These are phyloP conservation scores for Sphinx pinastri DNA, from an alignment of 2,888 invertebrate genomes.

Conservation along the genomic window DNA sequence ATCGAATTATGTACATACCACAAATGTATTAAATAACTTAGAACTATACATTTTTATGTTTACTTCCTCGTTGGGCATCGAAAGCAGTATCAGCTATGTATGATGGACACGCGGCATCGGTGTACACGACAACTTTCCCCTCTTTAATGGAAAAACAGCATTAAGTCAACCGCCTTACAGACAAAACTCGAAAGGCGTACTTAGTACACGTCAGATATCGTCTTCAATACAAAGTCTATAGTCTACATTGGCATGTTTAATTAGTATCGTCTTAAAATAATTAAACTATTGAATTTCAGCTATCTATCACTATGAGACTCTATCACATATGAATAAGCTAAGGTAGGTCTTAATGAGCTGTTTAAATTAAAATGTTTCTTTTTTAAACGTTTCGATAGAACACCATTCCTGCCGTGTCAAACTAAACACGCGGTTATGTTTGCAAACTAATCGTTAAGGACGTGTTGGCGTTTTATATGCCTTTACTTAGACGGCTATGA, in stretches of 20 bases:
- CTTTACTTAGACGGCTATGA: slow-evolving; percentile 13
- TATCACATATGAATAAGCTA: not conserved
- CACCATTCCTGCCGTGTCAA: not conserved
- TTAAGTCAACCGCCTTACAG: slow-evolving; percentile 65
- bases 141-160: slow-evolving; percentile 76
- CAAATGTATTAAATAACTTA: slow-evolving; percentile 22
- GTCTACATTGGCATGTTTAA: slow-evolving; percentile 46
- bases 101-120: slow-evolving; percentile 68
- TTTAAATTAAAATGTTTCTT: no score
- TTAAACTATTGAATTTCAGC: no score
- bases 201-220: slow-evolving; percentile 52
- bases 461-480: slow-evolving; percentile 14
- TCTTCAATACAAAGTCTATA: slow-evolving; percentile 51
- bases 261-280: slow-evolving; percentile 30
- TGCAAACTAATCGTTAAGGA: slow-evolving; percentile 3
- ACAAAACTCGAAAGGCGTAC: slow-evolving; percentile 63
- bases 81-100: slow-evolving; percentile 77
- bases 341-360: not conserved
- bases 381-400: not conserved
- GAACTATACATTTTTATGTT: slow-evolving; percentile 47
- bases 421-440: not conserved
- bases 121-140: slow-evolving; percentile 77
- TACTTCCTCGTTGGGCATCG: slow-evolving; percentile 73
- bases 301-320: no score
- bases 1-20: not conserved